phyloP scores from a whole-genome alignment of 2,797 vertebrate genomes.

The Falco rusticolus region DNA sequence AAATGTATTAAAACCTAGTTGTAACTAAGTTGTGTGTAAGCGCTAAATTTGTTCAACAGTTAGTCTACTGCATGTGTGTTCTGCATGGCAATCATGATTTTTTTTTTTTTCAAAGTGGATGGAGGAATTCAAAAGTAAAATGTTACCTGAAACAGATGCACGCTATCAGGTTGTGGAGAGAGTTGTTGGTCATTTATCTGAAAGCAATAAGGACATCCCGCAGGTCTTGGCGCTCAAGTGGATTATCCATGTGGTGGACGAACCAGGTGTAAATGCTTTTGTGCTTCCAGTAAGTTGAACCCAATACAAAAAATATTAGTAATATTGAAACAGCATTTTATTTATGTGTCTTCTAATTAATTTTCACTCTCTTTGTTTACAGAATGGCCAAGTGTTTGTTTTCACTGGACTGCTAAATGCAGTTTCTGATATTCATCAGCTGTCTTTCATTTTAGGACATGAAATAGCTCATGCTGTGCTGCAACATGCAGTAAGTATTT shows the following conservation, averaged over 20 bases:
- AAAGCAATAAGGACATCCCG: slow-evolving; percentile 89
- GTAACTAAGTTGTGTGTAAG: neutral
- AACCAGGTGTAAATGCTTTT: slow-evolving; percentile 86
- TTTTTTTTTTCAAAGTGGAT: slow-evolving; percentile 81
- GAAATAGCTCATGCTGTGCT: slow-evolving; percentile 94
- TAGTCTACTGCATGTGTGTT: neutral
- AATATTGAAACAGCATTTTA: neutral
- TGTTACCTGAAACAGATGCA: slow-evolving; percentile 83
- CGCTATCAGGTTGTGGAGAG: slow-evolving; percentile 84
- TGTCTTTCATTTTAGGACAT: slow-evolving; percentile 91
- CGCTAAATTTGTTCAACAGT: neutral
- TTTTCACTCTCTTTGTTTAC: slow-evolving; percentile 10
- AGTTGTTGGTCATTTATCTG: slow-evolving; percentile 82
- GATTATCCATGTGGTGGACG: slow-evolving; percentile 89
- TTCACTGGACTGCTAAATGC: slow-evolving; percentile 91
- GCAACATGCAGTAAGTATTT: slow-evolving; percentile 88
- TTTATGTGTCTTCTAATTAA: neutral
- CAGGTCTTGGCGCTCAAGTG: slow-evolving; percentile 83
- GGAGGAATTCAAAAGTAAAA: slow-evolving; percentile 82
- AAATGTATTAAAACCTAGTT: neutral
- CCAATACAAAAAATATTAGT: neutral
- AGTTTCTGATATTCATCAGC: slow-evolving; percentile 87
- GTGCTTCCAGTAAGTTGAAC: slow-evolving; percentile 89
- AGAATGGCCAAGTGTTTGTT: slow-evolving; percentile 94
- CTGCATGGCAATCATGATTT: neutral